These are phyloP conservation scores for Sylvia atricapilla DNA, from an alignment of 2,113 vertebrate genomes.

Conservation along the genomic window DNA sequence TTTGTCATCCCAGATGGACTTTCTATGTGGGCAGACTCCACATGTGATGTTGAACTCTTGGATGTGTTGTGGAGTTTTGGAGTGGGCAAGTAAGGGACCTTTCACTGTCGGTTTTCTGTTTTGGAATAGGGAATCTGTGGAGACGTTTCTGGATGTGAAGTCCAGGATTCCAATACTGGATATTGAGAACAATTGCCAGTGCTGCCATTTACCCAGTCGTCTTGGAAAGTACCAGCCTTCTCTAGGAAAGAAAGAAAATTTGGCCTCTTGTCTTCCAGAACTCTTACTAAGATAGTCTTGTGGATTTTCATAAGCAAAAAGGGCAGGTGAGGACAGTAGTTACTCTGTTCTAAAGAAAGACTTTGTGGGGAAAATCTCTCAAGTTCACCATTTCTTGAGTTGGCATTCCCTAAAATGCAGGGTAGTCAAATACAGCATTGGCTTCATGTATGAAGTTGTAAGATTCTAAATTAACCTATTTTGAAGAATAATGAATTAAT, in stretches of 20 bases:
- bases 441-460: not conserved
- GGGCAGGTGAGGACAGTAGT: not conserved
- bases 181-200: not conserved
- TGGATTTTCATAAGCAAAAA: not conserved
- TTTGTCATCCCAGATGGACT: not conserved
- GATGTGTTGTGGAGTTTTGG: not conserved
- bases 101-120: not conserved
- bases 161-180: not conserved
- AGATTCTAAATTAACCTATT: not conserved
- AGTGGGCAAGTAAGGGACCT: not conserved
- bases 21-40: accelerated
- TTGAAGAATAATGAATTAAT: not conserved
- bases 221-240: not conserved
- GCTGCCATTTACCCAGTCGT: not conserved
- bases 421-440: not conserved
- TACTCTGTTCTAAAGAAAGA: not conserved
- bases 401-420: not conserved
- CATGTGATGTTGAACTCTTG: not conserved
- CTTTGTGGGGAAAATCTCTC: not conserved
- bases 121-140: not conserved
- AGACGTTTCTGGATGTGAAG: not conserved
- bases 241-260: not conserved
- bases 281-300: not conserved
- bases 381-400: not conserved
- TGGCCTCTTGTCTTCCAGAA: not conserved